phyloP scores from a whole-genome alignment of 2,888 invertebrate genomes.

The Dicyrtomina minuta region DNA sequence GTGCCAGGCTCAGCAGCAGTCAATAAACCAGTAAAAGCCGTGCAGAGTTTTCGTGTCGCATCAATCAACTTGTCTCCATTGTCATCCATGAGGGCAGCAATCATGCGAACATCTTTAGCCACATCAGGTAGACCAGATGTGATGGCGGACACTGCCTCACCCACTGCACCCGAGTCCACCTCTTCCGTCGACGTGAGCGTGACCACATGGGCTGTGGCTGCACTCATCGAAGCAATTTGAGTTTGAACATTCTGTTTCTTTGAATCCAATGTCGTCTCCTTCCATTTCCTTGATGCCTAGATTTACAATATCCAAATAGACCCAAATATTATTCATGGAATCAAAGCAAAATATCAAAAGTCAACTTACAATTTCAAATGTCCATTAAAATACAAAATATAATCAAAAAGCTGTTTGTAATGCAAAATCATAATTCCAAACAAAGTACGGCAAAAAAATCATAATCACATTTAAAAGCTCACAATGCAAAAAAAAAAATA shows the following conservation, averaged over 20 bases:
- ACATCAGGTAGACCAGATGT: conserved; percentile 95
- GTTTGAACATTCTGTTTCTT: conserved; percentile 95
- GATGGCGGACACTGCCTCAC: conserved; percentile 95
- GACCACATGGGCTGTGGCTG: conserved; percentile 96
- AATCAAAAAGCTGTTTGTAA: too few relatives aligned
- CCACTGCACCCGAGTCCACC: conserved; percentile 94
- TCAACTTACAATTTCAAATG: not conserved
- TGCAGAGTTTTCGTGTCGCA: conserved; percentile 88
- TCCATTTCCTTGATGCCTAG: conserved; percentile 84
- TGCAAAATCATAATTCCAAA: not conserved
- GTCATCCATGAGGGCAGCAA: conserved; percentile 92
- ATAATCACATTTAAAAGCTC: not conserved
- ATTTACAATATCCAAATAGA: not conserved
- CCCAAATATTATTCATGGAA: conserved; percentile 7
- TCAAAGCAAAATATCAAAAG: not conserved
- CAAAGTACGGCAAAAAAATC: not conserved
- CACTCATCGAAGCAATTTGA: conserved; percentile 98
- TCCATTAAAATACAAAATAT: not conserved
- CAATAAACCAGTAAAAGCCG: conserved; percentile 90
- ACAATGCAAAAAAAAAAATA: not conserved
- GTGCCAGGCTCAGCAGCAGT: conserved; percentile 94
- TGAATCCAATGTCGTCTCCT: conserved; percentile 88
- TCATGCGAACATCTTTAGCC: conserved; percentile 89
- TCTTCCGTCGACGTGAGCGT: conserved; percentile 82
- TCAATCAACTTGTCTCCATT: conserved; percentile 83